Conservation (phyloP, 2,113 vertebrate species). For the human (Homo sapiens) region DNA sequence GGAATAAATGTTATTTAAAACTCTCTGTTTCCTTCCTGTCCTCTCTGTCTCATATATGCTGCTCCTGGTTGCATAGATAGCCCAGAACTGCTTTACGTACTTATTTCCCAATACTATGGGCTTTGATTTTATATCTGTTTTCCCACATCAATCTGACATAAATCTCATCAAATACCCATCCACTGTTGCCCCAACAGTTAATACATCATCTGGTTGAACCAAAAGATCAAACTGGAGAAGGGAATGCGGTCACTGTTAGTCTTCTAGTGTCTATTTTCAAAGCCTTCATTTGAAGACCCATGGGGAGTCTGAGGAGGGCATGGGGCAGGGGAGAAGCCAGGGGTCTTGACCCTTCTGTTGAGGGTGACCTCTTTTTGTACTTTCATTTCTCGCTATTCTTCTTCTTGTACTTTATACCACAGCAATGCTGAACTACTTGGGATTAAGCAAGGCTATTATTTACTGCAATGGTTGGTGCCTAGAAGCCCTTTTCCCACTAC, state of each 20-base stretch:
- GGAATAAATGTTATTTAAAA: background rate
- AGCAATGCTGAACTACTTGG: background rate
- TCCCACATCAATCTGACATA: background rate
- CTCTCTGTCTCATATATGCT: background rate
- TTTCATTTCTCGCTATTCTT: background rate
- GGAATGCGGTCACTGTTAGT: background rate
- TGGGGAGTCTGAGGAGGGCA: background rate
- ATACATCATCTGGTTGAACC: background rate
- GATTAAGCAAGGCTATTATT: no score
- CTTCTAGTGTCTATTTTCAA: background rate
- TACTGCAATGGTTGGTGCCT: background rate
- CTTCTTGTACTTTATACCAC: background rate
- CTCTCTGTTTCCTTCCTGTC: background rate
- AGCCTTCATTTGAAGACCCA: background rate
- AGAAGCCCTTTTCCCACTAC: background rate
- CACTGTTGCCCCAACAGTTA: background rate
- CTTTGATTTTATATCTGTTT: conserved; percentile 31
- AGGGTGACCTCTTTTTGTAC: background rate
- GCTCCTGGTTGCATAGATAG: background rate
- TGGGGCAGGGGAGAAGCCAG: background rate
- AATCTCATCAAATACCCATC: conserved; percentile 28
- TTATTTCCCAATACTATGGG: conserved; percentile 34
- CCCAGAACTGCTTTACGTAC: conserved; percentile 47
- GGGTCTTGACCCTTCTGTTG: background rate
- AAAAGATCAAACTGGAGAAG: background rate